A percentile compares a stretch with the other conserved stretches of the same genome.
Conservation (phyloP, 2,888 invertebrate genomes). For the Watsonalla cultraria region DNA sequence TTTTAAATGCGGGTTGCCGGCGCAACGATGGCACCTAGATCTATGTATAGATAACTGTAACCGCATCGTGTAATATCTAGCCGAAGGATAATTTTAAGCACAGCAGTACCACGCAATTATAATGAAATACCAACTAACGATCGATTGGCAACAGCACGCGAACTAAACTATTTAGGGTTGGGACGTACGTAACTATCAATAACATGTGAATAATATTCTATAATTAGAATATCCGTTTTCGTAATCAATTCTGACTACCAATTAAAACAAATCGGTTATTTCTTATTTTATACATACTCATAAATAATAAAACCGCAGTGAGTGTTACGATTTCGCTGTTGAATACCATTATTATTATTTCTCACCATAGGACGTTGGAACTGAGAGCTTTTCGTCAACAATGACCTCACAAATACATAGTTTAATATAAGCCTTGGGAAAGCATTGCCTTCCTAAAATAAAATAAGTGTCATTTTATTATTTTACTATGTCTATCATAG, state of each 20-base stretch:
- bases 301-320: too few species aligned
- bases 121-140: conserved; percentile 57
- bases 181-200: conserved; percentile 8
- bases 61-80: conserved; percentile 28
- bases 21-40: not conserved
- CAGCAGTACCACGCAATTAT: conserved; percentile 61
- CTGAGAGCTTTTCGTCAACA: too few species aligned
- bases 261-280: not conserved
- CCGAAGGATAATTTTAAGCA: conserved; percentile 50
- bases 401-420: too few species aligned
- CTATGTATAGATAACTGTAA: conserved; percentile 6
- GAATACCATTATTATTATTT: too few species aligned
- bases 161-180: conserved; percentile 26
- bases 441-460: too few species aligned
- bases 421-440: too few species aligned
- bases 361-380: too few species aligned
- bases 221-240: not conserved
- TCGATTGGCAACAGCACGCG: conserved; percentile 59
- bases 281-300: not conserved
- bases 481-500: too few species aligned
- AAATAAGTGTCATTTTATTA: too few species aligned
- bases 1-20: not conserved
- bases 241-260: not conserved
- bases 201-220: not conserved
- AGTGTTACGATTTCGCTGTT: too few species aligned